Conservation (phyloP, 2,113 vertebrate species). For the Nycticryphes semicollaris region DNA sequence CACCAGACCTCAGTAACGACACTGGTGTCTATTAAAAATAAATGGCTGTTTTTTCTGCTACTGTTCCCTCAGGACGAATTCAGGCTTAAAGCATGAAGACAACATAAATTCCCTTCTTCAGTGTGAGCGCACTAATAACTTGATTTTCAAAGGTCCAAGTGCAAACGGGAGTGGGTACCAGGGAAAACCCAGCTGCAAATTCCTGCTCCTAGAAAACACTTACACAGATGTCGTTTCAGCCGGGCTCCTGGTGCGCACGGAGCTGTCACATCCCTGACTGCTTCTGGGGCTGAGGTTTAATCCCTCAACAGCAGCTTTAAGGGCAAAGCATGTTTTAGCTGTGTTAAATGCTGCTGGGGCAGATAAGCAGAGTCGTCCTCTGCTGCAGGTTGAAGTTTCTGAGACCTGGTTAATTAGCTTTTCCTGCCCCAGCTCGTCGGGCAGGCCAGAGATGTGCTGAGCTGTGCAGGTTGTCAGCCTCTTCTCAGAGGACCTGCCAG, state of each 20-base stretch:
- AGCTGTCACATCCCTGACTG: neutral
- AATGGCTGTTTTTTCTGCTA: slow-evolving; percentile 58
- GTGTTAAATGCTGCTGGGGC: neutral
- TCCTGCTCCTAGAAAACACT: slow-evolving; percentile 4
- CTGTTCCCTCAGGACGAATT: slow-evolving; percentile 47
- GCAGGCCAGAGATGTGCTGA: neutral
- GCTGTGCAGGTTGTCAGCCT: neutral
- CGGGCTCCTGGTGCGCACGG: neutral
- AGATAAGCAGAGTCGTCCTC: neutral
- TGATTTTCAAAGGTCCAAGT: slow-evolving; percentile 29
- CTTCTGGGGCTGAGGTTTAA: neutral
- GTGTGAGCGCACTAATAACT: neutral
- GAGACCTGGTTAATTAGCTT: neutral
- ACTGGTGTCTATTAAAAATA: slow-evolving; percentile 54
- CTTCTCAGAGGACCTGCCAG: neutral
- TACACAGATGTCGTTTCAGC: neutral
- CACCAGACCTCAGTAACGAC: neutral
- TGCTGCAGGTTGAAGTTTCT: neutral
- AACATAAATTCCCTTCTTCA: slow-evolving; percentile 38
- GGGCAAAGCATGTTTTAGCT: neutral
- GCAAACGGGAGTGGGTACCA: slow-evolving; percentile 7
- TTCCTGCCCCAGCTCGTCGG: neutral
- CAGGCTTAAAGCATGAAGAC: slow-evolving; percentile 24
- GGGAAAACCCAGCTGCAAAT: slow-evolving; percentile 2
- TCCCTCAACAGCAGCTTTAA: neutral